Conservation (phyloP, 2,888 invertebrate genomes). For the Drosophila yooni region DNA sequence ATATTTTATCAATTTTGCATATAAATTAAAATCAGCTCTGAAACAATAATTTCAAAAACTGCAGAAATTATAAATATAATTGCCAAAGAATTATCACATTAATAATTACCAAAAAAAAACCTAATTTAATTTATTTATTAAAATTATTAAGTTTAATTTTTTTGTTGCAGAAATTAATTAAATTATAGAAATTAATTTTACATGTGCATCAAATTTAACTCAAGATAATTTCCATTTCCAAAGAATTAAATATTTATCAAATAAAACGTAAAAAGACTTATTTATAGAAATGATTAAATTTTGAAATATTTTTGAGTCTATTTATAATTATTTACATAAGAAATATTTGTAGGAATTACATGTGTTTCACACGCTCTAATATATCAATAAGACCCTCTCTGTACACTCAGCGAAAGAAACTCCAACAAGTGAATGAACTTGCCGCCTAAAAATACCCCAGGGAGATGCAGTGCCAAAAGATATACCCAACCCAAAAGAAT, state of each 20-base stretch:
- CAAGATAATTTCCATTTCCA: neutral
- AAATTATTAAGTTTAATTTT: neutral
- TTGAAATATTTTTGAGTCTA: neutral
- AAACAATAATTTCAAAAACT: neutral
- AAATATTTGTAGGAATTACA: neutral
- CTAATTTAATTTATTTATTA: neutral
- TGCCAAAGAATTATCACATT: neutral
- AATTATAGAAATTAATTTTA: neutral
- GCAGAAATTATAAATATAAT: neutral
- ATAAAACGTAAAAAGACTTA: neutral
- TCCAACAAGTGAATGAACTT: constrained; percentile 75
- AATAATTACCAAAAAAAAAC: neutral
- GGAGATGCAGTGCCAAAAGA: constrained; percentile 30
- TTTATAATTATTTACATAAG: neutral
- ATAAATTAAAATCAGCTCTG: neutral
- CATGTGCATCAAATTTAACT: neutral
- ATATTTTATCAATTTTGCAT: neutral
- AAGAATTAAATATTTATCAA: neutral
- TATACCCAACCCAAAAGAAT: constrained; percentile 42
- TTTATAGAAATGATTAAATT: neutral
- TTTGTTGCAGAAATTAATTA: no score
- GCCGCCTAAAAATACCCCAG: constrained; percentile 55
- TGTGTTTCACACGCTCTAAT: neutral
- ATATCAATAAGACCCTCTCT: neutral
- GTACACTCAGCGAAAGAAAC: neutral